These are phyloP conservation scores for Pasiphila rectangulata DNA, from an alignment of 2,888 invertebrate species.

Conservation along the genomic window DNA sequence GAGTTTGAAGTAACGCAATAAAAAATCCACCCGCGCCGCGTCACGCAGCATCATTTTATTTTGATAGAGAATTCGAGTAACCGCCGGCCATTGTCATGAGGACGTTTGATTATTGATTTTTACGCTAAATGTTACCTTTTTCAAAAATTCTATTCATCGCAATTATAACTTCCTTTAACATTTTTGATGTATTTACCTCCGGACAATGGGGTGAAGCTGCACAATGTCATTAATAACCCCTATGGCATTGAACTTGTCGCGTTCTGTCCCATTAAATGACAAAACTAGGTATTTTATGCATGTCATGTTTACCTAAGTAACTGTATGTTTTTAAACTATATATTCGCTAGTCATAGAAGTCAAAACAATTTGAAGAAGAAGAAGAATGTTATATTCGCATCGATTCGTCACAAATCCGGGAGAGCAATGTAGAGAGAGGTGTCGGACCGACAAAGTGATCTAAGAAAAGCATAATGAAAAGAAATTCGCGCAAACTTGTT, in stretches of 20 bases:
- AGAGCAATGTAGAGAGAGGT: neutral
- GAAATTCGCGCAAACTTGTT: conserved; percentile 60
- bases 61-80: conserved; percentile 74
- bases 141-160: conserved; percentile 65
- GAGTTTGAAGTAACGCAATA: conserved; percentile 54
- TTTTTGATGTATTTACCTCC: conserved; percentile 62
- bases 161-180: conserved; percentile 71
- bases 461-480: conserved; percentile 47
- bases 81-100: conserved; percentile 67
- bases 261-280: conserved; percentile 44
- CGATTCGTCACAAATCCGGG: neutral
- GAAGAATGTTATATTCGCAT: too few relatives aligned
- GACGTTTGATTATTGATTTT: conserved; percentile 79
- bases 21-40: conserved; percentile 72
- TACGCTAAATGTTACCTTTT: conserved; percentile 77
- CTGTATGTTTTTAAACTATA: neutral
- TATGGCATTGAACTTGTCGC: conserved; percentile 65
- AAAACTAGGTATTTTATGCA: conserved; percentile 34
- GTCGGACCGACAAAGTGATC: conserved; percentile 31
- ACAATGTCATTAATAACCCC: conserved; percentile 76
- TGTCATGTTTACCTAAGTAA: conserved; percentile 40
- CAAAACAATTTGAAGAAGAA: too few relatives aligned
- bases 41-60: conserved; percentile 70
- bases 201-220: conserved; percentile 60
- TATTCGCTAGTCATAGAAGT: too few relatives aligned